phyloP scores from a whole-genome alignment of 2,888 invertebrate genomes.

The Falcaria lacertinaria region DNA sequence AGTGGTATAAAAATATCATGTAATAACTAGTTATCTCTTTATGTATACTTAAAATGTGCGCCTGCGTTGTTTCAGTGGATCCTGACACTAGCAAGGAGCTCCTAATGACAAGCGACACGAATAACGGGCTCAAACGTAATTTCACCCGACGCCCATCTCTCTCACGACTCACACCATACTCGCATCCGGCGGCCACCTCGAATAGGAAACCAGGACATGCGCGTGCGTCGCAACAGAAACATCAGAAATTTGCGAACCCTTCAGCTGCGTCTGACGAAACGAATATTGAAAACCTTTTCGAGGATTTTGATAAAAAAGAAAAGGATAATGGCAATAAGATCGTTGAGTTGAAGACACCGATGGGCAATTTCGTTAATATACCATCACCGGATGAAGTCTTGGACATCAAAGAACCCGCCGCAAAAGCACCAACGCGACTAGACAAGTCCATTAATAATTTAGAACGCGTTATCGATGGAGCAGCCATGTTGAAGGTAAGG shows the following conservation, averaged over 20 bases:
- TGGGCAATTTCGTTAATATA: not conserved
- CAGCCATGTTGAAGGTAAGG: slow-evolving; percentile 51
- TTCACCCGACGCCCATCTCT: slow-evolving; percentile 58
- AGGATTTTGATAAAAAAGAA: slow-evolving; percentile 35
- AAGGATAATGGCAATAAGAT: slow-evolving; percentile 11
- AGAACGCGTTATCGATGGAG: slow-evolving; percentile 58
- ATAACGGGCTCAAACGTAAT: slow-evolving; percentile 52
- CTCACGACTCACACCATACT: slow-evolving; percentile 55
- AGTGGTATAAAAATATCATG: too few species aligned
- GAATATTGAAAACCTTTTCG: slow-evolving; percentile 45
- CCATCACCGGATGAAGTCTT: not conserved
- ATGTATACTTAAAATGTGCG: too few species aligned
- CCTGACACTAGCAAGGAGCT: slow-evolving; percentile 81
- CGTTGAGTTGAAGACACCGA: slow-evolving; percentile 2
- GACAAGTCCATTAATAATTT: slow-evolving; percentile 49
- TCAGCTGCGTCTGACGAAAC: slow-evolving; percentile 30
- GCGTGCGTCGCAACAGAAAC: slow-evolving; percentile 6
- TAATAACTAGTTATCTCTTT: too few species aligned
- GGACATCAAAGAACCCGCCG: not conserved
- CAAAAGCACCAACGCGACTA: slow-evolving; percentile 23
- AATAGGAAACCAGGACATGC: slow-evolving; percentile 3
- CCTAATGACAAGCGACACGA: slow-evolving; percentile 80
- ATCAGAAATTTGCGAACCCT: not conserved
- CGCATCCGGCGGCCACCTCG: slow-evolving; percentile 51
- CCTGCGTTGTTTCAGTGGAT: slow-evolving; percentile 66